These are phyloP conservation scores for Cavia porcellus DNA, from an alignment of 2,113 vertebrate species.

Conservation along the genomic window DNA sequence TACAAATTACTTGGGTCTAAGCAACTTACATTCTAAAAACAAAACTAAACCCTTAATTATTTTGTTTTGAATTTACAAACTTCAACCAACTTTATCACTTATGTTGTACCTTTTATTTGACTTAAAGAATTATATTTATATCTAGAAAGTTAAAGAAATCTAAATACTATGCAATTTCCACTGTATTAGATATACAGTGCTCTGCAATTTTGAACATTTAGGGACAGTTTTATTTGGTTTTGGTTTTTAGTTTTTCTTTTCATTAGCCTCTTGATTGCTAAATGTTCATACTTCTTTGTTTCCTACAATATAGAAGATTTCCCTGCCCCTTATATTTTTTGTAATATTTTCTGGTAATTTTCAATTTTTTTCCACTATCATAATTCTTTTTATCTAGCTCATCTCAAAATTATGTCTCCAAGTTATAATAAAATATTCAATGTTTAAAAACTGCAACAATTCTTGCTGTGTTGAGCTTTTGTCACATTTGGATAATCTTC, in stretches of 20 bases:
- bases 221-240: neutral
- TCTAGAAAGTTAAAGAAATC: neutral
- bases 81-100: neutral
- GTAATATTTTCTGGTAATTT: neutral
- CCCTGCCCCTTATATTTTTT: neutral
- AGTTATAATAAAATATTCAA: neutral
- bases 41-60: neutral
- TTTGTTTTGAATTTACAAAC: neutral
- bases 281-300: neutral
- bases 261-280: neutral
- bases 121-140: neutral
- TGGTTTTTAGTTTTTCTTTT: neutral
- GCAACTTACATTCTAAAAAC: neutral
- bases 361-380: neutral
- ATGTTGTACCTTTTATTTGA: neutral
- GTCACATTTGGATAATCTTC: neutral
- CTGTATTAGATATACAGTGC: neutral
- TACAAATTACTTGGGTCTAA: neutral
- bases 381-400: neutral
- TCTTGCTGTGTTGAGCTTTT: neutral
- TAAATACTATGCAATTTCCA: neutral
- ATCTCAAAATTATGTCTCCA: neutral
- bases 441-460: neutral
- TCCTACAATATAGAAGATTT: neutral
- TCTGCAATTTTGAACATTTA: neutral